These are phyloP conservation scores for Budorcas taxicolor DNA, from an alignment of 2,113 vertebrate species.

Conservation along the genomic window DNA sequence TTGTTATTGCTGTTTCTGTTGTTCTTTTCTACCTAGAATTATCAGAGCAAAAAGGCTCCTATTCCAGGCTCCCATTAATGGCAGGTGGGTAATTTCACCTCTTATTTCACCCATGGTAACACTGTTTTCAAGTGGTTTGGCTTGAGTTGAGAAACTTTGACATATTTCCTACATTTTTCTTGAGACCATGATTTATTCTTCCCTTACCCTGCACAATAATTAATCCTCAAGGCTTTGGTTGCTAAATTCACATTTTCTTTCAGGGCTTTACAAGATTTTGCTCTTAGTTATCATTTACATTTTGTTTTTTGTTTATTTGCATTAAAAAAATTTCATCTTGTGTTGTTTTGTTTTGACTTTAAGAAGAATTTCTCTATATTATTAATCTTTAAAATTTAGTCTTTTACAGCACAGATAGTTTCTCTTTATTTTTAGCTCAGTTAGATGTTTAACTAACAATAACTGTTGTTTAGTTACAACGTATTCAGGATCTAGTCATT, in stretches of 20 bases:
- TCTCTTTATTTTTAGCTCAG: not conserved
- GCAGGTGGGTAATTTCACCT: not conserved
- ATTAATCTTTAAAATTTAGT: not conserved
- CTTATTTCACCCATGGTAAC: not conserved
- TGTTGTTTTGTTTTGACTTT: not conserved
- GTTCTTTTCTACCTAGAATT: not conserved
- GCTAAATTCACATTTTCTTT: not conserved
- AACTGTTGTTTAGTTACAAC: not conserved
- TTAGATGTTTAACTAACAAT: not conserved
- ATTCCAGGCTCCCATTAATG: not conserved
- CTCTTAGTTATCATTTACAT: not conserved
- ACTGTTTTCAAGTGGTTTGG: not conserved
- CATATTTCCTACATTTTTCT: not conserved
- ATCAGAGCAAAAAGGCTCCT: not conserved
- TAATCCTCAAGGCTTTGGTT: not conserved
- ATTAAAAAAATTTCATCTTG: not conserved
- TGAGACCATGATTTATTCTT: not conserved
- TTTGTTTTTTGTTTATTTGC: not conserved
- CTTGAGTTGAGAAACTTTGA: not conserved
- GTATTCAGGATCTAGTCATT: not conserved
- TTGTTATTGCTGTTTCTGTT: not conserved
- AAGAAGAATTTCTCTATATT: not conserved
- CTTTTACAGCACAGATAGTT: not conserved
- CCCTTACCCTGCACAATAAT: not conserved
- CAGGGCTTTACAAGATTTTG: not conserved